These are phyloP conservation scores for Piliocolobus tephrosceles DNA, from an alignment of 2,113 vertebrate species.

Conservation along the genomic window DNA sequence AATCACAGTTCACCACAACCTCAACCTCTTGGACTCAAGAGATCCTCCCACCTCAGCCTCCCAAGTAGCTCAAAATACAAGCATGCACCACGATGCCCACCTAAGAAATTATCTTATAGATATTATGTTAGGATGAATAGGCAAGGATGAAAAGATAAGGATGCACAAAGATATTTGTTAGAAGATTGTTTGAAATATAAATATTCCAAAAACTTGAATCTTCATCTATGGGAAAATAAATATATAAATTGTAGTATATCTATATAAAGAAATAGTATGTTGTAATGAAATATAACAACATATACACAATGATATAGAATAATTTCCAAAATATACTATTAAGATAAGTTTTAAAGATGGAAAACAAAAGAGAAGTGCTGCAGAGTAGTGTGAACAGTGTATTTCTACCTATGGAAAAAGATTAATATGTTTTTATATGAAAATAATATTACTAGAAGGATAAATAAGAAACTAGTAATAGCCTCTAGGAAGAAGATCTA, in stretches of 20 bases:
- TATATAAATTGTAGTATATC: neutral
- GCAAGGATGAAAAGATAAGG: neutral
- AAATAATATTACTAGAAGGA: neutral
- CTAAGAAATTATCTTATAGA: neutral
- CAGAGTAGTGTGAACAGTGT: neutral
- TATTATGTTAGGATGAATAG: neutral
- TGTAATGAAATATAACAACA: neutral
- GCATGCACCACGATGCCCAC: too few relatives aligned
- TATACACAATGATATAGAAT: neutral
- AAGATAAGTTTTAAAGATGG: neutral
- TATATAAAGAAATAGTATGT: neutral
- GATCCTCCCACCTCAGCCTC: too few relatives aligned
- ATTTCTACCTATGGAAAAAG: neutral
- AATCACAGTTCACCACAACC: too few relatives aligned
- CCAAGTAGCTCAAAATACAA: too few relatives aligned
- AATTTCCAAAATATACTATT: neutral
- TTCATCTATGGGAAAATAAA: neutral
- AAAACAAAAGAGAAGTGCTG: neutral
- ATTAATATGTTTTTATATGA: neutral
- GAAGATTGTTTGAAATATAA: constrained; percentile 22
- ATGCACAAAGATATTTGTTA: neutral
- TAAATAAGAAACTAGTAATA: neutral
- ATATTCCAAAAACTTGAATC: neutral
- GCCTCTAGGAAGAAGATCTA: neutral
- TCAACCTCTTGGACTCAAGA: too few relatives aligned